A percentile compares a stretch with the other conserved stretches of the same genome.
These are phyloP conservation scores for Hippoglossus stenolepis DNA, from an alignment of 2,113 vertebrate genomes.

Conservation along the genomic window DNA sequence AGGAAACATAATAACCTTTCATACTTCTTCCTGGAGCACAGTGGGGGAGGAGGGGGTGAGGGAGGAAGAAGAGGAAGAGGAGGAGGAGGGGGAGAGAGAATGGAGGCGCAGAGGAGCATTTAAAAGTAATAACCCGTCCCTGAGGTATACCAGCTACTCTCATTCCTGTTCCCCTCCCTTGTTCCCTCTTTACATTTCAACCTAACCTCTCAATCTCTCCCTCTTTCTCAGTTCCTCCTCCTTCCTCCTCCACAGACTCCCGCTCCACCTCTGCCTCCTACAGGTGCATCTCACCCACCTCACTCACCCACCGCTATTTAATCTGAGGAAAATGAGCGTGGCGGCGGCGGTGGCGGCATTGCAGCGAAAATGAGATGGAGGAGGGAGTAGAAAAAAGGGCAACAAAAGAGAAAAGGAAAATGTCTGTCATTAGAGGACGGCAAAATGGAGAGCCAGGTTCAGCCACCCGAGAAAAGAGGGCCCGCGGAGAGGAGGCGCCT, in stretches of 20 bases:
- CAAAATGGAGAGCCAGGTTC: slow-evolving; percentile 27
- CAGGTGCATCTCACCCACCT: slow-evolving; percentile 3
- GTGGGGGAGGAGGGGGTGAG: slow-evolving; percentile 36
- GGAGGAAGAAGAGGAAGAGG: slow-evolving; percentile 2
- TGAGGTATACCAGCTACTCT: slow-evolving; percentile 56
- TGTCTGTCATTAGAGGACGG: slow-evolving; percentile 55
- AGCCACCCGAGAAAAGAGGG: slow-evolving; percentile 2
- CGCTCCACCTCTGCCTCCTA: slow-evolving; percentile 5
- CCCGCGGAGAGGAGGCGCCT: slow-evolving; percentile 3
- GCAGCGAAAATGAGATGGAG: slow-evolving; percentile 27
- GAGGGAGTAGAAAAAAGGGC: background rate
- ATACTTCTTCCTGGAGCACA: slow-evolving; percentile 68
- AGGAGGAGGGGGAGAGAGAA: slow-evolving; percentile 1
- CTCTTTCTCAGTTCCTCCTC: background rate
- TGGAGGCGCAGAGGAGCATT: slow-evolving; percentile 64
- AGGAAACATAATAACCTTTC: slow-evolving; percentile 83
- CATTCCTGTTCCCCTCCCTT: slow-evolving; percentile 7
- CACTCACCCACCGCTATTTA: slow-evolving; percentile 25
- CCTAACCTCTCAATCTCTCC: slow-evolving; percentile 63
- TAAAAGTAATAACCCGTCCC: slow-evolving; percentile 80
- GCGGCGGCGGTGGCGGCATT: background rate
- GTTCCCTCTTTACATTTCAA: slow-evolving; percentile 53
- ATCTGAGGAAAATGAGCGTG: slow-evolving; percentile 52
- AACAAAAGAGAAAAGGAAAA: slow-evolving; percentile 36
- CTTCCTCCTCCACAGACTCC: slow-evolving; percentile 10